A percentile compares a stretch with the other conserved stretches of the same genome.
Conservation (phyloP, 2,888 invertebrate genomes). For the Masnerella sp. region DNA sequence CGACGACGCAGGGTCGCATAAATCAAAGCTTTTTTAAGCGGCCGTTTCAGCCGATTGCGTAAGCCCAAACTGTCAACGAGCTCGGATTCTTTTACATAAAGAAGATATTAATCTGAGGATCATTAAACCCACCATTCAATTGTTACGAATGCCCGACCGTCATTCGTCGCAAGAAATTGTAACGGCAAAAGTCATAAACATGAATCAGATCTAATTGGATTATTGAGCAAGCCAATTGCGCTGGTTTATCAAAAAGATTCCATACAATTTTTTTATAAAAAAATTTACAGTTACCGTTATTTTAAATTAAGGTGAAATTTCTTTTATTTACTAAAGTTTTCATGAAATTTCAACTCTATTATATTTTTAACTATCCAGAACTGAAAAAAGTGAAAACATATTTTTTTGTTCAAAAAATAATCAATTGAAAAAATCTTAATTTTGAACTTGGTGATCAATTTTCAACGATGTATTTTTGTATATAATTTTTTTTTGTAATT, state of each 20-base stretch:
- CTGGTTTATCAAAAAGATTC: conserved; percentile 4
- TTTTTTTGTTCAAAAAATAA: no score
- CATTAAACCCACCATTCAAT: conserved; percentile 52
- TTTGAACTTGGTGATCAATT: no score
- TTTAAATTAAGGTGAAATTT: no score
- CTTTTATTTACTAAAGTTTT: no score
- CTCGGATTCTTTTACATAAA: conserved; percentile 32
- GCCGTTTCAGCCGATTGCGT: conserved; percentile 37
- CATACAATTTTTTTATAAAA: no score
- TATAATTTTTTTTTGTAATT: no score
- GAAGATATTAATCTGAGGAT: conserved; percentile 41
- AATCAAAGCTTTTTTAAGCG: conserved; percentile 42
- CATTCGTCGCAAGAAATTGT: conserved; percentile 36
- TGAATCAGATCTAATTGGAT: conserved; percentile 48
- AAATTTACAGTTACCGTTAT: no score
- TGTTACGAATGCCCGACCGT: conserved; percentile 29
- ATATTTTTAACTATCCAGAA: no score
- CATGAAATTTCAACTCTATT: no score
- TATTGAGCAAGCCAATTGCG: conserved; percentile 29
- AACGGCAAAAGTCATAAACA: conserved; percentile 46
- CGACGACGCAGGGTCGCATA: conserved; percentile 41
- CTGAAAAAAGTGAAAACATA: no score
- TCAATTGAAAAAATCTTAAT: no score
- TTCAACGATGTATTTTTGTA: no score
- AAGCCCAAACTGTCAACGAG: conserved; percentile 30